Conservation (phyloP, 2,797 vertebrate genomes). For the Thunnus albacares region DNA sequence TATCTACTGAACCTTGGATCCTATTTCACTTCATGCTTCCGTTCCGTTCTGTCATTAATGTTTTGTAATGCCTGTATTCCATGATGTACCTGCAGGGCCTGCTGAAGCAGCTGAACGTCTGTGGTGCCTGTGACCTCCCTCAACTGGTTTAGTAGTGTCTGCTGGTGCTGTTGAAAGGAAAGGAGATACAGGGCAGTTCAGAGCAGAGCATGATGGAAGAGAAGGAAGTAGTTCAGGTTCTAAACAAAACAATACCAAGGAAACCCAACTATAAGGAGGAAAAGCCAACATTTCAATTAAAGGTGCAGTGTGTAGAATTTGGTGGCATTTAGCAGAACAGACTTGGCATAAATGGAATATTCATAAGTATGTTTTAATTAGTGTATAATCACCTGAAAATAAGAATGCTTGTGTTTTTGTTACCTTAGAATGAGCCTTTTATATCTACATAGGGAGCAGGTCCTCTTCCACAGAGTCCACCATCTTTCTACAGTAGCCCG, state of each 20-base stretch:
- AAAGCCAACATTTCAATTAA: neutral
- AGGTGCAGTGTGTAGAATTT: too few species aligned
- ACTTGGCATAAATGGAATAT: too few species aligned
- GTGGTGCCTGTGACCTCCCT: slow-evolving; percentile 98
- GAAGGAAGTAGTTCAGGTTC: neutral
- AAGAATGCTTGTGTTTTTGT: too few species aligned
- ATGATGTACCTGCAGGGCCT: slow-evolving; percentile 94
- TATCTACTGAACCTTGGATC: neutral
- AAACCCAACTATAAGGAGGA: neutral
- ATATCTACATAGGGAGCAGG: too few species aligned
- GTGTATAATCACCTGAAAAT: too few species aligned
- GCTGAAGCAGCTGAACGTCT: slow-evolving; percentile 95
- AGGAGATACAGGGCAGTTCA: slow-evolving; percentile 1
- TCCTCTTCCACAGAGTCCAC: too few species aligned
- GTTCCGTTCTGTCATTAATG: neutral
- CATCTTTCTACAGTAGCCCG: too few species aligned
- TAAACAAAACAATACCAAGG: neutral
- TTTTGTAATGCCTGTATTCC: neutral
- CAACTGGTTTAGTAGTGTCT: slow-evolving; percentile 98
- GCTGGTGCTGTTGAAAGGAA: slow-evolving; percentile 90
- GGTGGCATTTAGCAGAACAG: too few species aligned
- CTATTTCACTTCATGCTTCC: neutral
- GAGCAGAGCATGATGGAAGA: neutral
- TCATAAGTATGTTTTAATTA: too few species aligned
- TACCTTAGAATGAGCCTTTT: too few species aligned